phyloP scores from a whole-genome alignment of 1,140 invertebrate genomes.

The Maconellicoccus hirsutus region DNA sequence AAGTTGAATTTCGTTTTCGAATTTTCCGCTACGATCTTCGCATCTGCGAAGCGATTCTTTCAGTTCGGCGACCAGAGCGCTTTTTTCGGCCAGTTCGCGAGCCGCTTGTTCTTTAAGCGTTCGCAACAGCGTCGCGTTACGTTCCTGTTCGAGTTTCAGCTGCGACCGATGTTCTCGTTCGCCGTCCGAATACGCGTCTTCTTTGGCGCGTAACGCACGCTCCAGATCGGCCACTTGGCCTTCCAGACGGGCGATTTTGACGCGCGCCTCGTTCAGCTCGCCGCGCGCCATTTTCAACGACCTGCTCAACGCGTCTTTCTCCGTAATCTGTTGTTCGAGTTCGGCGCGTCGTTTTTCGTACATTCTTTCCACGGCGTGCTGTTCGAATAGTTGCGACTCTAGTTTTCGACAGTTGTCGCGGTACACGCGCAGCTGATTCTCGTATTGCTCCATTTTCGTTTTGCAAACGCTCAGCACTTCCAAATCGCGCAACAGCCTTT shows the following conservation, averaged over 20 bases:
- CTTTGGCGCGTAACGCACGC: background rate
- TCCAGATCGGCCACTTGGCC: background rate
- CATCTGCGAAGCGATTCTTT: background rate
- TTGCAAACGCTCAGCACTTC: background rate
- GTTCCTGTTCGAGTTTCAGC: background rate
- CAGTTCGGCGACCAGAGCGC: background rate
- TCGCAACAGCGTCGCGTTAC: background rate
- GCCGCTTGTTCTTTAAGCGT: background rate
- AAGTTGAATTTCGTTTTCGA: background rate
- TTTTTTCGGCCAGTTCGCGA: background rate
- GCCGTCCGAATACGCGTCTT: background rate
- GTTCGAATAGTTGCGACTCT: background rate
- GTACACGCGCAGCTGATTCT: background rate
- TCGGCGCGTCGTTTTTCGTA: background rate
- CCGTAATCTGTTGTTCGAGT: background rate
- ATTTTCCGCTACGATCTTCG: background rate
- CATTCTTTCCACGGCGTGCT: background rate
- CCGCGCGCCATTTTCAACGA: background rate
- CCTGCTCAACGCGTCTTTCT: background rate
- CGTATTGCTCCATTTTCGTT: background rate
- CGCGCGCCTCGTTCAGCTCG: background rate
- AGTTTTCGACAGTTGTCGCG: background rate
- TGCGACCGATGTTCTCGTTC: background rate
- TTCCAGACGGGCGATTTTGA: background rate
- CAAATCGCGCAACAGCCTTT: background rate